Base-by-base conservation (phyloP, 2,113 vertebrate genomes). In the Indicator indicator region DNA sequence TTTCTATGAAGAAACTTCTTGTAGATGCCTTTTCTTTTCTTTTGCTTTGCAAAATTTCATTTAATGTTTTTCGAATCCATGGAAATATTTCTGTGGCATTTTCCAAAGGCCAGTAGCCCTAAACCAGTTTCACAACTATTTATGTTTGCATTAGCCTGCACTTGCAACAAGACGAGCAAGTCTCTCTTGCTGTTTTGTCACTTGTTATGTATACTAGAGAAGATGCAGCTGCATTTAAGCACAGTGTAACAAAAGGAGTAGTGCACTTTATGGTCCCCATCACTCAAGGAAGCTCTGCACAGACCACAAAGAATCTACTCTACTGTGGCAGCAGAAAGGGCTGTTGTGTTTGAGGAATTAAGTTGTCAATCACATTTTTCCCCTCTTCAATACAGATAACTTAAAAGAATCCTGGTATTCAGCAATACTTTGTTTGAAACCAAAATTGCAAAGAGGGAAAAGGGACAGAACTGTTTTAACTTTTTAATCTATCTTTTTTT, bases 311-410 rank as follows among this genome's bases (percentile, higher is more conserved):
- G 70, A 84, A 84, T 60, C 65, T 68, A 26, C 50, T 87, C 32
- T 84, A n/a, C 76, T 78, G 33, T 69, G 62, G 69, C 72, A 90
- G 13, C 28, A 88, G 90, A 88, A 94, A 86, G 83, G 62, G 14
- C 50, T 68, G 54, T 32, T 94, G 93, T 88, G 56, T 76, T 83
- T 85, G 46, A 90, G 89, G 33, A 94, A 84, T 82, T 76, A 82
- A 70, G 33, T 2, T 94, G 80, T 84, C 90, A 84, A 56, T 89
- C 76, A 81, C 58, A 46, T 81, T 90, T 71, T 90, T 79, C 16
- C 30, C 23, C 32, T 77, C 36, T 78, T 93, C 80, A 68, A 13
- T 52, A 64, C 1, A 90, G 58, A 12, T 55, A 86, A 75, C 59
- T 89, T 88, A 59, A 89, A 92, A 92, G 77, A 69, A 77, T 44